Conservation (phyloP, 2,888 invertebrate species). For the Pterobdella sp. region DNA sequence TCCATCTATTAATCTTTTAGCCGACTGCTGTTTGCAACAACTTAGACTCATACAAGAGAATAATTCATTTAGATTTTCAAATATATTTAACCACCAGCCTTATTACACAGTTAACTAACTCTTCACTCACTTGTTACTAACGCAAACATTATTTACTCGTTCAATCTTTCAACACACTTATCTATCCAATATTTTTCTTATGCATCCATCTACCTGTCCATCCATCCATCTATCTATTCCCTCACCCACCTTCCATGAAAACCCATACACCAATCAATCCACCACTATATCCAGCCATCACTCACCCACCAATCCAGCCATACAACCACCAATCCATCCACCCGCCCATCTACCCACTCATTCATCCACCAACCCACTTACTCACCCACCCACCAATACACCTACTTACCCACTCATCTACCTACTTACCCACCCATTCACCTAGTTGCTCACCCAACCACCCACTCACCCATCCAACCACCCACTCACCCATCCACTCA, state of each 20-base stretch:
- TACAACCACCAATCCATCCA: background rate
- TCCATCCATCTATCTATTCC: background rate
- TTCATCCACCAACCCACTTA: background rate
- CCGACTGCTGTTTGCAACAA: too few species aligned
- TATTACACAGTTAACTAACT: too few species aligned
- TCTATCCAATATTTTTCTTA: background rate
- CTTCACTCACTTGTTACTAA: too few species aligned
- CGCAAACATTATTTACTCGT: background rate
- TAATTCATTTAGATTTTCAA: background rate
- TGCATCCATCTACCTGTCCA: background rate
- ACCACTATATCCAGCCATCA: background rate
- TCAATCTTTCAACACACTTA: background rate
- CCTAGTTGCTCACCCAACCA: background rate
- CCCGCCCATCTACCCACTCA: background rate
- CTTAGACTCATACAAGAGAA: too few species aligned
- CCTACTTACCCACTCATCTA: background rate
- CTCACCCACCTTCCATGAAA: conserved; percentile 4
- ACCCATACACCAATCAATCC: background rate
- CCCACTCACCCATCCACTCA: background rate
- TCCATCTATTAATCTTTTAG: background rate
- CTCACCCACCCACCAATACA: background rate
- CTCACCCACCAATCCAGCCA: background rate
- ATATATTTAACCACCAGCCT: background rate
- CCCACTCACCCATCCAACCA: background rate
- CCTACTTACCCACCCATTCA: background rate